Base-by-base conservation (phyloP, 1,140 invertebrate genomes). In the Whitmania pigra region DNA sequence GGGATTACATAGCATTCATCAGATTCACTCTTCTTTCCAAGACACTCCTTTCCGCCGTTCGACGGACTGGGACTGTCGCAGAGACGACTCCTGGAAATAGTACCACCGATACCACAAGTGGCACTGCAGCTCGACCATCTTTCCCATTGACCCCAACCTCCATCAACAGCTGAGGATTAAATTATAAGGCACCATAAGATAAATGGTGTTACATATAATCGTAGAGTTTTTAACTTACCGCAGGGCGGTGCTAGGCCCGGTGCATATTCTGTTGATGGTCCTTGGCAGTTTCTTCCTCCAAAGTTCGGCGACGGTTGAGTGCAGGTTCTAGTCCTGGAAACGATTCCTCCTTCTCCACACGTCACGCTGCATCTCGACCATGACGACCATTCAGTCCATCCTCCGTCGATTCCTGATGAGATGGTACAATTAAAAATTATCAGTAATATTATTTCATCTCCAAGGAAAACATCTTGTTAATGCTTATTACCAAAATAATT, bases 331-430 rank as follows among this genome's bases (percentile, higher is more conserved):
- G 53, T 60, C 43, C 71, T 74, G n/a, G 68, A 43, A 25, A 57
- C 25, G n/a, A 68, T 43, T 22, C 69, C 69, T 25, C 74, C 74
- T n/a, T 72, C 54, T 25, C 74, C 76, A 74, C 75, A 76, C 17
- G 60, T 57, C 22, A 27, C 60, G 0, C 40, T 71, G 82, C 92
- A 95, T 69, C 91, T 89, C 0, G 88, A 88, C 74, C 70, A 75
- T 2, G 72, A 43, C 15, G 75, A 27, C 74, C 74, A 75, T 43
- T 71, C 49, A 6, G 70, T 66, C 74, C 74, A 75, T 17, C 74
- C 74, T 25, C 74, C 74, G 69, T 75, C 54, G 25, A 75, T 72
- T 25, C 67, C 67, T 68, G 29, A 18, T 13, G 27, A 20, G 18
- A 25, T 25, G 57, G 18, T 13, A 1, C 4, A 29, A 60, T 6